Evolutionary conservation across 2,113 vertebrate species (phyloP), one percentile per base, ranked within the genome.

Genomic region (Synodontis membranacea): DNA sequence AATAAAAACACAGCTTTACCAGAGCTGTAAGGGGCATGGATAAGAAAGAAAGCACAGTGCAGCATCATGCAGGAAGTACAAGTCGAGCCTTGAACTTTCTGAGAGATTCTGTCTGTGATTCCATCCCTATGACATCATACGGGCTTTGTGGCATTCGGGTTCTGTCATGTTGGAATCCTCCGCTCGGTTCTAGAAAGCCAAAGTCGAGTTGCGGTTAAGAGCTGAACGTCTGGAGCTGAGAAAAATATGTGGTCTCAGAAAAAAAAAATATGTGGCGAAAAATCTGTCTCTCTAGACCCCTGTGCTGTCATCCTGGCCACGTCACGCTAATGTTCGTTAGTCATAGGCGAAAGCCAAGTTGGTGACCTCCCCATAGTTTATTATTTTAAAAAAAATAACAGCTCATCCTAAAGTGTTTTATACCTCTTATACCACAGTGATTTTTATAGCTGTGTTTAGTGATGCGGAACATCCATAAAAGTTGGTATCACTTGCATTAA

Each of bases 101-200:
- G 48, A 56, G n/a, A 68, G 34, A 84, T 84, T 44, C 34, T 72
- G 39, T 75, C 75, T 84, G 37, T 46, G 52, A 84, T 75, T 84
- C 83, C 72, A 60, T 34, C 25, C 23, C 4, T 48, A 76, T 76
- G 83, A 84, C 83, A 84, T 84, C 83, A 84, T 48, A 62, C 19
- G 12, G 25, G n/a, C 52, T 60, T 52, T 84, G 83, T 74, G 83
- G 68, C 82, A 42, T 56, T 54, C 6, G 31, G 31, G 66, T 84
- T 72, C 83, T 74, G 52, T 68, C 28, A 37, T 54, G 37, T 75
- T 14, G 10, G 68, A 56, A 74, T 75, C 21, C 83, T 84, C 23
- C 3, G 5, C 37, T 39, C 11, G 50, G 68, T 84, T 84, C 68
- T 60, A 44, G 68, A 31, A 75, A 42, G 31, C 23, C 50, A 48